Evolutionary conservation across 2,888 invertebrate species (phyloP).

Genomic region (Belgica antarctica): DNA sequence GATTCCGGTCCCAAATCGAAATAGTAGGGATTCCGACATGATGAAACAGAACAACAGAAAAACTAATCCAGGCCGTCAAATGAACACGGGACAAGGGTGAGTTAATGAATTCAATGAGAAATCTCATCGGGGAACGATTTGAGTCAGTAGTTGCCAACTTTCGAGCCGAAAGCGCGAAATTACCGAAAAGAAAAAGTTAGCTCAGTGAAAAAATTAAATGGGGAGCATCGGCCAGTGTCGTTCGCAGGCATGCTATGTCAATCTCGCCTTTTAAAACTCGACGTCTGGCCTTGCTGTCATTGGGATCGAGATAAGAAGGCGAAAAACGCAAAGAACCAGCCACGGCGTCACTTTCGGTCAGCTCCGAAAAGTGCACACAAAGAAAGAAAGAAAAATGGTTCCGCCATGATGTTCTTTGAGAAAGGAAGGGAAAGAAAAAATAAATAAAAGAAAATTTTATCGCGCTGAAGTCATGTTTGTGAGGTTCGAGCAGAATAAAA

Average conservation of each 20-base stretch:
- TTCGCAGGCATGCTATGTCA: neutral
- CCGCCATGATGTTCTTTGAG: constrained; percentile 26
- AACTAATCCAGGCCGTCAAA: constrained; percentile 21
- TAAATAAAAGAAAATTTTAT: too few relatives aligned
- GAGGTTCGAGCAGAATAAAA: too few relatives aligned
- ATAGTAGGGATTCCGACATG: constrained; percentile 33
- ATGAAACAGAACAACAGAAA: constrained; percentile 32
- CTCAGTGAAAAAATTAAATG: constrained; percentile 7
- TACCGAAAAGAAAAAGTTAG: constrained; percentile 13
- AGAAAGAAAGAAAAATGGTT: constrained; percentile 23
- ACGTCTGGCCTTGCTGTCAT: too few relatives aligned
- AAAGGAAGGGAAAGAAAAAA: too few relatives aligned
- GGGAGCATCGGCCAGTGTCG: neutral
- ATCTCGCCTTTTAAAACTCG: too few relatives aligned
- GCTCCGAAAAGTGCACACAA: neutral
- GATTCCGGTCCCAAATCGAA: constrained; percentile 40
- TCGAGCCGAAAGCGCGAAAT: neutral
- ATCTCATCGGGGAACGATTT: neutral
- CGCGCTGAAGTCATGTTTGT: too few relatives aligned
- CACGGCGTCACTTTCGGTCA: constrained; percentile 9
- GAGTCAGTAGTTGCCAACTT: too few relatives aligned
- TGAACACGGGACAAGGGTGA: constrained; percentile 20
- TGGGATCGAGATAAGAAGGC: neutral
- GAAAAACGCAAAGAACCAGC: neutral
- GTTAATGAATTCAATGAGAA: constrained; percentile 7